Base-by-base conservation (phyloP, 1,140 invertebrate genomes). In the Trichonephila clavata region DNA sequence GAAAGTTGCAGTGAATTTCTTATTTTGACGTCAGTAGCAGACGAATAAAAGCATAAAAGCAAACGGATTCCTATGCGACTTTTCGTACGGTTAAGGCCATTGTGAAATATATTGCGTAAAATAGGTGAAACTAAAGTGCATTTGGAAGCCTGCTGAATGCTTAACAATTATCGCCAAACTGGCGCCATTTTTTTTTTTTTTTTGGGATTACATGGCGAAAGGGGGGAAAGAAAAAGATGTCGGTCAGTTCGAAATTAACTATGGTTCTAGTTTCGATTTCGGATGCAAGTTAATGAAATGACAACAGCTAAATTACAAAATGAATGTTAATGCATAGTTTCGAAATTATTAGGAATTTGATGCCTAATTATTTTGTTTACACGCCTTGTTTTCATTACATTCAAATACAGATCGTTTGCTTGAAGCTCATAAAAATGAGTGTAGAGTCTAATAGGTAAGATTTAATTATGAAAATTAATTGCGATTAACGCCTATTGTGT, bases 141-240 rank as follows among this genome's bases (percentile, higher is more conserved):
- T 77, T 77, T 32, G 14, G 27, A 77, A 77, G 68, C 27, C 16
- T 27, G 32, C 27, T 77, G 68, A 77, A 77, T 77, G 68, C 24
- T 77, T 77, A 77, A 27, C 68, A 77, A 77, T 77, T 77, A 77
- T 77, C 68, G 68, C 27, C 68, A 77, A 77, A 18, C 68, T 77
- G 68, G 68, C 68, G 68, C 68, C 68, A 77, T 77, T 77, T 77
- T 71, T 77, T 77, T 50, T 50, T 50, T 61, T 14, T 77, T 27
- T 32, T 65, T 77, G 13, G 27, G 32, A 14, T 77, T 77, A 77
- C 27, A 18, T 77, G 68, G 16, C 16, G 63, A n/a, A 50, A 21
- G 16, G 5, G 43, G 5, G 16, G 0, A 20, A 18, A 61, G 20
- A 61, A 77, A 77, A 32, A 77, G 27, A 77, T 77, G 27, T 77